Conservation (phyloP, 2,888 invertebrate genomes). For the Caenorhabditis doughertyi region DNA sequence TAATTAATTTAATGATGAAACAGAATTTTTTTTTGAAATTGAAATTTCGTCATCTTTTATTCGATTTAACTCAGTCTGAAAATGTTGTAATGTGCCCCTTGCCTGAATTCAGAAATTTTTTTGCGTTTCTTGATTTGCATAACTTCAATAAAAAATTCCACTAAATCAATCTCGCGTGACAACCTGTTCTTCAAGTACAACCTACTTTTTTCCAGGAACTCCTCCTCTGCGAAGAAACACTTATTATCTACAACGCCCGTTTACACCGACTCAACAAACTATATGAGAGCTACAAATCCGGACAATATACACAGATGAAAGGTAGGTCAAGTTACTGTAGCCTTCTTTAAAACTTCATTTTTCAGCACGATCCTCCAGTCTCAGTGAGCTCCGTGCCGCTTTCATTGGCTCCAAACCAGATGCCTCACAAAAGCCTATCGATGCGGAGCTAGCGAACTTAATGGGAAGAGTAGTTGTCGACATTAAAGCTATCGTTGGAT, state of each 20-base stretch:
- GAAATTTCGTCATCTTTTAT: too few relatives aligned
- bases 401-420: slow-evolving; percentile 55
- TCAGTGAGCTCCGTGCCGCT: slow-evolving; percentile 72
- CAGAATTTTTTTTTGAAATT: not conserved
- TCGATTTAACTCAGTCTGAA: too few relatives aligned
- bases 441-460: slow-evolving; percentile 76
- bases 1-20: too few relatives aligned
- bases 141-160: too few relatives aligned
- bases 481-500: slow-evolving; percentile 85
- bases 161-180: not conserved
- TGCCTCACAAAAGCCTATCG: slow-evolving; percentile 62
- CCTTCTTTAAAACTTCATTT: not conserved
- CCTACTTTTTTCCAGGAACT: slow-evolving; percentile 59
- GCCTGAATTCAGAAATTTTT: too few relatives aligned
- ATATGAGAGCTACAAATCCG: slow-evolving; percentile 66
- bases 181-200: not conserved
- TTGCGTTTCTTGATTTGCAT: too few relatives aligned
- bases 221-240: slow-evolving; percentile 66
- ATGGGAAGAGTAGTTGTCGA: slow-evolving; percentile 80
- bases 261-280: slow-evolving; percentile 67
- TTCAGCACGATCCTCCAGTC: slow-evolving; percentile 71
- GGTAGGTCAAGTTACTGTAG: slow-evolving; percentile 37
- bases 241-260: slow-evolving; percentile 68
- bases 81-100: too few relatives aligned
- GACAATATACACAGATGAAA: slow-evolving; percentile 67